These are phyloP conservation scores for Emydura subglobosa DNA, from an alignment of 2,113 vertebrate species.

Conservation along the genomic window DNA sequence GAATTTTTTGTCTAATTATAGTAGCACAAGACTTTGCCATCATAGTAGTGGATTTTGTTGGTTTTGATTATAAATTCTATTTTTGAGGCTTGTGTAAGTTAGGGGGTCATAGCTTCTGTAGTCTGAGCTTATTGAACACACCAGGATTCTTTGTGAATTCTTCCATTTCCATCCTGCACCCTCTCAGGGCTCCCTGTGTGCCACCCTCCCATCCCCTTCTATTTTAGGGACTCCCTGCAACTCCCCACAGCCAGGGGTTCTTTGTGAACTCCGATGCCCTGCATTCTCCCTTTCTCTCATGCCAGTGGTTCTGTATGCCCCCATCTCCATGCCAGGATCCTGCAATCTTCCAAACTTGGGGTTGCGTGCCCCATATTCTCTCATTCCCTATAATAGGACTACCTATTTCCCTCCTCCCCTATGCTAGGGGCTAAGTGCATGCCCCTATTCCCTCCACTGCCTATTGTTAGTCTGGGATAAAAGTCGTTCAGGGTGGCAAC, in stretches of 20 bases:
- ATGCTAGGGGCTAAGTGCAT: background rate
- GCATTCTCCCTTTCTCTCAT: background rate
- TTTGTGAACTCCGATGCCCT: background rate
- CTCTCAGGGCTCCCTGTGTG: background rate
- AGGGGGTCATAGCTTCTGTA: background rate
- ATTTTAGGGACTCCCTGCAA: background rate
- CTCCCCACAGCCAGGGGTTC: background rate
- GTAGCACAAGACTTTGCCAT: background rate
- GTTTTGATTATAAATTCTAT: background rate
- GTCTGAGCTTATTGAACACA: background rate
- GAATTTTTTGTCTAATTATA: background rate
- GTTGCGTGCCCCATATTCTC: background rate
- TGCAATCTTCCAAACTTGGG: background rate
- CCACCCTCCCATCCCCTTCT: background rate
- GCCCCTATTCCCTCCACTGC: background rate
- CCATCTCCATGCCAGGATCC: background rate
- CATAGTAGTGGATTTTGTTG: rapidly evolving
- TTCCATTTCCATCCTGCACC: background rate
- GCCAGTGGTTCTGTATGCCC: background rate
- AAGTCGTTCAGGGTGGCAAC: background rate
- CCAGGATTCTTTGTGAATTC: background rate
- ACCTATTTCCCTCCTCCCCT: background rate
- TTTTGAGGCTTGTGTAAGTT: background rate
- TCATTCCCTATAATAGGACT: background rate
- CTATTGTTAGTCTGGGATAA: background rate